A percentile compares a stretch with the other conserved stretches of the same genome.
Conservation (phyloP, 2,888 invertebrate species). For the Cantharis flavilabris region DNA sequence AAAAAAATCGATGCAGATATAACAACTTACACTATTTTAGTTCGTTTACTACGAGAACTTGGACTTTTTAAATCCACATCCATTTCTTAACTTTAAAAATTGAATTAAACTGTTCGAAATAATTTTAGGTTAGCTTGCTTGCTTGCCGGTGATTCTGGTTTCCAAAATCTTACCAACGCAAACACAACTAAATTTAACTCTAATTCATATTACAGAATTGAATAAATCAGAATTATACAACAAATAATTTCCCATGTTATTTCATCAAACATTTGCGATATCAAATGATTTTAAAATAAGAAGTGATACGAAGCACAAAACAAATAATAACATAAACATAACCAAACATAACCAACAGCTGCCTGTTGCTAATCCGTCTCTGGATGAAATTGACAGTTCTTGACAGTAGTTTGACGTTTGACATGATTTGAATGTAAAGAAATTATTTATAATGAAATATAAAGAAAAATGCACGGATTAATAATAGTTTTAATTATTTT, state of each 20-base stretch:
- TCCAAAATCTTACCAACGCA: background rate
- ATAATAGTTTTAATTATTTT: constrained; percentile 49
- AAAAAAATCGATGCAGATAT: background rate
- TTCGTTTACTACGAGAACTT: background rate
- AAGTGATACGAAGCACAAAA: too few species aligned
- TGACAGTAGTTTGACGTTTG: background rate
- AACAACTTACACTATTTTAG: background rate
- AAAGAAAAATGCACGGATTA: constrained; percentile 52
- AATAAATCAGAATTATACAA: background rate
- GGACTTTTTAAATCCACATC: background rate
- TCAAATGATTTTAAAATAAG: too few species aligned
- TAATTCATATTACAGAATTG: background rate
- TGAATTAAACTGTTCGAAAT: background rate
- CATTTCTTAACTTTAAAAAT: background rate
- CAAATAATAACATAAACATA: too few species aligned
- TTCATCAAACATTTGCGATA: background rate
- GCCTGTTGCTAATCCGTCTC: background rate
- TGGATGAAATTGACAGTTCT: background rate
- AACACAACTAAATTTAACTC: background rate
- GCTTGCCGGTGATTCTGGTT: background rate
- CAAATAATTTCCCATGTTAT: background rate
- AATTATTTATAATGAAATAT: background rate
- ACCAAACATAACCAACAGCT: too few species aligned
- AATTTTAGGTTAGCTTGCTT: background rate
- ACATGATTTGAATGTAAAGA: background rate